Evolutionary conservation across 2,888 invertebrate species (phyloP).

Genomic region (Ophion costatus): DNA sequence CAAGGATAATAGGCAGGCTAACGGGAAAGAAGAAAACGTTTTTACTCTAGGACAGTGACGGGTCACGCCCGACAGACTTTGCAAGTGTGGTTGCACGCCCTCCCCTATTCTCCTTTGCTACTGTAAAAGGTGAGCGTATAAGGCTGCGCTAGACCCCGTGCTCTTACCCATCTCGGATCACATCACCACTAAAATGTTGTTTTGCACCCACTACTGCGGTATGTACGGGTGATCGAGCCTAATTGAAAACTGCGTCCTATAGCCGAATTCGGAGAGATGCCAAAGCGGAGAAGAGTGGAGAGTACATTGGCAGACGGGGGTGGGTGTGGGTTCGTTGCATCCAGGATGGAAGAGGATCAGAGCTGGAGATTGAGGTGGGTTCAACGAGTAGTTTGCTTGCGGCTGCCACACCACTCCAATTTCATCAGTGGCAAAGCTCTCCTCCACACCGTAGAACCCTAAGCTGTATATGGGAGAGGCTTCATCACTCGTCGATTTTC

Average conservation of each 20-base stretch:
- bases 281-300: slow-evolving; percentile 8
- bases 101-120: neutral
- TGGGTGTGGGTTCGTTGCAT: slow-evolving; percentile 24
- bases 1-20: slow-evolving; percentile 7
- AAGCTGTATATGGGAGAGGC: slow-evolving; percentile 24
- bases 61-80: slow-evolving; percentile 59
- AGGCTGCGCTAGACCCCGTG: slow-evolving; percentile 14
- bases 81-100: slow-evolving; percentile 21
- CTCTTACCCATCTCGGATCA: slow-evolving; percentile 2
- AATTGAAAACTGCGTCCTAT: slow-evolving; percentile 61
- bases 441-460: slow-evolving; percentile 33
- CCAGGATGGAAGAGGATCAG: slow-evolving; percentile 26
- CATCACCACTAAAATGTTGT: slow-evolving; percentile 45
- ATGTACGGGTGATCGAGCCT: slow-evolving; percentile 61
- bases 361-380: slow-evolving; percentile 27
- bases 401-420: slow-evolving; percentile 36
- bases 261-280: neutral
- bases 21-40: slow-evolving; percentile 33
- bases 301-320: slow-evolving; percentile 24
- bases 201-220: slow-evolving; percentile 33
- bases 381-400: slow-evolving; percentile 46
- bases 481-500: slow-evolving; percentile 58
- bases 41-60: slow-evolving; percentile 52
- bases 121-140: slow-evolving; percentile 43
- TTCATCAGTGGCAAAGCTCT: slow-evolving; percentile 41